Evolutionary conservation across 2,113 vertebrate species (phyloP), one percentile per base, ranked within the genome.

Genomic region (Rostratula benghalensis): DNA sequence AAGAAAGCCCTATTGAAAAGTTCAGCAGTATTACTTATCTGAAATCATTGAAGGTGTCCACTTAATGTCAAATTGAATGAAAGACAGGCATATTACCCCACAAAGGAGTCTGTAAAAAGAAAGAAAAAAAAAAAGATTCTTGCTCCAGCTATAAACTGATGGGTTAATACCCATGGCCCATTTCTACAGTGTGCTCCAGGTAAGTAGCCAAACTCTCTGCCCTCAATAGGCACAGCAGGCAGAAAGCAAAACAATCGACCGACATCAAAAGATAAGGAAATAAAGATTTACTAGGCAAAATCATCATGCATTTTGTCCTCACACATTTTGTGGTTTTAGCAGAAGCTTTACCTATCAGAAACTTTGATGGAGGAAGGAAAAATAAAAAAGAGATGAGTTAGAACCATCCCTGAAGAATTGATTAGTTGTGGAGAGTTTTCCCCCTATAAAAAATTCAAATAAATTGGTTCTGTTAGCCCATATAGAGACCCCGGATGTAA

Each of bases 401-500:
- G 19, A 68, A 11, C 3, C 69, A 43, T 83, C 89, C 88, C 84
- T 68, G 67, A 74, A 98, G 97, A 98, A 98, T 98, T 97, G 98
- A 98, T 98, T 98, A 98, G 96, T 94, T 97, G 85, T 97, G 89
- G 87, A 87, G 68, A 85, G 91, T 98, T 98, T 90, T 60, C 28
- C 57, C 48, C 33, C 88, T 61, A 82, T 92, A 94, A 96, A 96
- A 97, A 96, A 86, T 67, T 87, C 69, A 95, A 82, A 97, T 93
- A 93, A 90, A 96, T 96, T 87, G 39, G 94, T 97, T 98, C 98
- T 98, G 97, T 98, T 98, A 98, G 97, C 96, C 97, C 94, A 95
- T 92, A 87, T 96, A 83, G 33, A 94, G 91, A 95, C 23, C 93
- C 89, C n/a, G 69, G 91, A 97, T 97, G 97, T 98, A 98, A 98